phyloP scores from a whole-genome alignment of 2,113 vertebrate species.

The Cynocephalus volans region DNA sequence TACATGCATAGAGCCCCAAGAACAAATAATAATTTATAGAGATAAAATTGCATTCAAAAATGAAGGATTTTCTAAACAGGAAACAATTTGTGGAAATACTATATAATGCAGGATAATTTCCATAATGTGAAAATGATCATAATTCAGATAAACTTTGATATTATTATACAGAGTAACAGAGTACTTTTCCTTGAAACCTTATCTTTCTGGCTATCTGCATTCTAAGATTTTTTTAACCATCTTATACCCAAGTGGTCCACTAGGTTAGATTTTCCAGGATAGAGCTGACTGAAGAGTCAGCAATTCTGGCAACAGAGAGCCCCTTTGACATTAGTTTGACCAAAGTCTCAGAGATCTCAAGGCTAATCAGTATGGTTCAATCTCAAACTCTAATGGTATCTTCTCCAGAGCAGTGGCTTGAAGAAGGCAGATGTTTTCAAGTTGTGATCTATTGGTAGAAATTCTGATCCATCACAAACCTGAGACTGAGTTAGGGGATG shows the following conservation, averaged over 20 bases:
- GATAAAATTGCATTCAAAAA: background rate
- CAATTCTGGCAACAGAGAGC: background rate
- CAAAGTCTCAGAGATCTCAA: background rate
- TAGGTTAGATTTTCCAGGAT: conserved; percentile 3
- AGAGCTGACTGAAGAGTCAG: background rate
- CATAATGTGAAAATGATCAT: background rate
- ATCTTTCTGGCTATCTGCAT: background rate
- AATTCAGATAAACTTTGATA: background rate
- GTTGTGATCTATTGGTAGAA: background rate
- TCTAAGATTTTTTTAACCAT: background rate
- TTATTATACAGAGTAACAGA: background rate
- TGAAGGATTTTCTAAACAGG: background rate
- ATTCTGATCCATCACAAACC: background rate
- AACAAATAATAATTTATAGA: background rate
- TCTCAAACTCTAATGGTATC: background rate
- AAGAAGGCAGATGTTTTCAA: background rate
- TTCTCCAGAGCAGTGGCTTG: background rate
- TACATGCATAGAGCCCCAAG: background rate
- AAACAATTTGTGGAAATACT: background rate
- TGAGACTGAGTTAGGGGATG: background rate
- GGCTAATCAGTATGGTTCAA: background rate
- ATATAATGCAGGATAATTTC: background rate
- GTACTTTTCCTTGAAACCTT: background rate
- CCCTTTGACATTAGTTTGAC: conserved; percentile 1
- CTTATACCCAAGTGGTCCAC: background rate